A percentile compares a stretch with the other conserved stretches of the same genome.
phyloP scores from a whole-genome alignment of 2,113 vertebrate species.

The Trogon melanurus region DNA sequence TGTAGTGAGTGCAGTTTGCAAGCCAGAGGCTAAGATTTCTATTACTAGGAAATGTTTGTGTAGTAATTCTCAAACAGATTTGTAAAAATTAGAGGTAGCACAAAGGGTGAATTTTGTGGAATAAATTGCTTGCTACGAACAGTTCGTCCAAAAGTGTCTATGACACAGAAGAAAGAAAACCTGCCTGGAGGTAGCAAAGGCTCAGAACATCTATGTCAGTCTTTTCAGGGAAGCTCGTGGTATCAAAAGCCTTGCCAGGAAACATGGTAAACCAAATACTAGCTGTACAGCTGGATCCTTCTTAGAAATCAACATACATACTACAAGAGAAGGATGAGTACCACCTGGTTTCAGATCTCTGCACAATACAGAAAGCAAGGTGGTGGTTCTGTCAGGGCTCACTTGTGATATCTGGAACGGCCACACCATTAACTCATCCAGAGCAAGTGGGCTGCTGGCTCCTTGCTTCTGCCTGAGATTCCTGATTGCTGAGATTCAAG shows the following conservation, averaged over 20 bases:
- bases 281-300: background rate
- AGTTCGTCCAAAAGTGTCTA: background rate
- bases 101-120: slow-evolving; percentile 11
- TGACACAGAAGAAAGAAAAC: background rate
- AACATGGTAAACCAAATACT: background rate
- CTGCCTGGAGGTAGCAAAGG: background rate
- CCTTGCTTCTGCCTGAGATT: background rate
- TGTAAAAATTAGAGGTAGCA: slow-evolving; percentile 31
- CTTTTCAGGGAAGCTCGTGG: background rate
- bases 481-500: background rate
- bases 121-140: slow-evolving; percentile 4
- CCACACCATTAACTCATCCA: background rate
- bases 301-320: background rate
- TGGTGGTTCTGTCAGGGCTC: background rate
- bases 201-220: background rate
- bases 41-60: slow-evolving; percentile 20
- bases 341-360: background rate
- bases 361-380: background rate
- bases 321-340: background rate
- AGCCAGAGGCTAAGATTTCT: slow-evolving; percentile 35
- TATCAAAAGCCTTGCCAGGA: background rate
- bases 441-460: background rate
- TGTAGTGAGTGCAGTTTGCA: background rate
- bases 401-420: background rate
- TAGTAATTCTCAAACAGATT: slow-evolving; percentile 26